These are phyloP conservation scores for Vireo griseus DNA, from an alignment of 2,797 vertebrate species.

Conservation along the genomic window DNA sequence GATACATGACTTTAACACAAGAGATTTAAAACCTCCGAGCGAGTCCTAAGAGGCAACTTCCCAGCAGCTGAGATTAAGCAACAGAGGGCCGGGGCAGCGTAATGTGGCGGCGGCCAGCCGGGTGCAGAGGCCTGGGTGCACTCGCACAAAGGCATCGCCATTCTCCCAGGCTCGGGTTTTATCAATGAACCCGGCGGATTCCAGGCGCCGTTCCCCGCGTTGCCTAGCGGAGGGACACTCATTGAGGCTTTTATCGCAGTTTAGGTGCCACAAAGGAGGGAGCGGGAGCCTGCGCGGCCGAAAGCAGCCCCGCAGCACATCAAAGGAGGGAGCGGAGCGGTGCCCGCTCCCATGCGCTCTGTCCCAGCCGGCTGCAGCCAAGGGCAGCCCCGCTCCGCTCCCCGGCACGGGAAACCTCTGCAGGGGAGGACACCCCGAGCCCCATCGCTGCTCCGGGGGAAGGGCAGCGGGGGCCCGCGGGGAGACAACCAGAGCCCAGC, in stretches of 20 bases:
- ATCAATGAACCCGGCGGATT: slow-evolving; percentile 77
- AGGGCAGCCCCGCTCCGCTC: background rate
- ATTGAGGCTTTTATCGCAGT: slow-evolving; percentile 60
- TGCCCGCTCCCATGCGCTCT: background rate
- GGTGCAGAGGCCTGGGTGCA: slow-evolving; percentile 46
- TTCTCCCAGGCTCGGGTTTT: slow-evolving; percentile 63
- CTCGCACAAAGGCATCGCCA: slow-evolving; percentile 69
- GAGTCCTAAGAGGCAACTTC: background rate
- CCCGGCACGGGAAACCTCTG: background rate
- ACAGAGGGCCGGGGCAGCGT: background rate
- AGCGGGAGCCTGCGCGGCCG: background rate
- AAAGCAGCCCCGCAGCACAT: slow-evolving; percentile 17
- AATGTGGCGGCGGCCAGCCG: background rate
- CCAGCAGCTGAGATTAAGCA: background rate
- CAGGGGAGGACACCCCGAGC: background rate
- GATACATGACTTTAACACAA: background rate
- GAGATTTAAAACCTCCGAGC: slow-evolving; percentile 18
- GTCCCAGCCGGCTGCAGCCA: background rate
- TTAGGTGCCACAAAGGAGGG: slow-evolving; percentile 45
- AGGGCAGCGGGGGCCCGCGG: background rate
- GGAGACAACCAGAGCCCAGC: background rate
- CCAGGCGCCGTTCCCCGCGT: slow-evolving; percentile 69
- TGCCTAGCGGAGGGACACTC: slow-evolving; percentile 73
- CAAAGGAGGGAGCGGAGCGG: background rate
- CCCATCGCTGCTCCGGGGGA: background rate